A percentile compares a stretch with the other conserved stretches of the same genome.
Evolutionary conservation across 2,113 vertebrate genomes (phyloP).

Genomic region (Puffinus mauretanicus): DNA sequence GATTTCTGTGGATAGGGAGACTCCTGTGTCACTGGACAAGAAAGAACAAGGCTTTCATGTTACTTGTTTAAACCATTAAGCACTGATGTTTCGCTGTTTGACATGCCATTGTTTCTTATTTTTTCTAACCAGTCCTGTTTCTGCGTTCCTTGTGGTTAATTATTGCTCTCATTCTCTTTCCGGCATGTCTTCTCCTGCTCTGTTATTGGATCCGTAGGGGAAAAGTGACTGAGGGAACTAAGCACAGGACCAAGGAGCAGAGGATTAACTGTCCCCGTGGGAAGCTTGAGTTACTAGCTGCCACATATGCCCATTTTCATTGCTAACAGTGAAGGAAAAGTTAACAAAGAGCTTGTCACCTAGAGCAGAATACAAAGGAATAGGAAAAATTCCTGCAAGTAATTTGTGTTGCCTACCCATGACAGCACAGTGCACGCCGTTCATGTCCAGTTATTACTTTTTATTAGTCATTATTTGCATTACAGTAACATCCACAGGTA

Average conservation of each 20-base stretch:
- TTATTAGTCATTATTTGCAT: constrained; percentile 30
- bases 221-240: constrained; percentile 67
- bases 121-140: constrained; percentile 69
- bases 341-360: constrained; percentile 82
- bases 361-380: constrained; percentile 72
- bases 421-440: background rate
- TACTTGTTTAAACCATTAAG: constrained; percentile 59
- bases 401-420: constrained; percentile 2
- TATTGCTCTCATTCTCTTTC: constrained; percentile 29
- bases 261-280: constrained; percentile 77
- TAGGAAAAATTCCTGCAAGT: constrained; percentile 6
- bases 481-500: background rate
- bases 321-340: constrained; percentile 67
- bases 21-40: constrained; percentile 1
- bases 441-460: constrained; percentile 32
- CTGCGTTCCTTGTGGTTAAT: constrained; percentile 69
- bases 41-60: constrained; percentile 44
- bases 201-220: constrained; percentile 53
- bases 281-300: constrained; percentile 83
- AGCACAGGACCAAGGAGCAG: constrained; percentile 73
- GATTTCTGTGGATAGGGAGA: constrained; percentile 10
- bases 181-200: constrained; percentile 5
- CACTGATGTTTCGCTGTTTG: constrained; percentile 72
- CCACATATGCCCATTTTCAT: constrained; percentile 36
- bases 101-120: constrained; percentile 70